A percentile compares a stretch with the other conserved stretches of the same genome.
phyloP scores from a whole-genome alignment of 53 echinoderm and acorn worm genomes.

The Paracentrotus lividus region DNA sequence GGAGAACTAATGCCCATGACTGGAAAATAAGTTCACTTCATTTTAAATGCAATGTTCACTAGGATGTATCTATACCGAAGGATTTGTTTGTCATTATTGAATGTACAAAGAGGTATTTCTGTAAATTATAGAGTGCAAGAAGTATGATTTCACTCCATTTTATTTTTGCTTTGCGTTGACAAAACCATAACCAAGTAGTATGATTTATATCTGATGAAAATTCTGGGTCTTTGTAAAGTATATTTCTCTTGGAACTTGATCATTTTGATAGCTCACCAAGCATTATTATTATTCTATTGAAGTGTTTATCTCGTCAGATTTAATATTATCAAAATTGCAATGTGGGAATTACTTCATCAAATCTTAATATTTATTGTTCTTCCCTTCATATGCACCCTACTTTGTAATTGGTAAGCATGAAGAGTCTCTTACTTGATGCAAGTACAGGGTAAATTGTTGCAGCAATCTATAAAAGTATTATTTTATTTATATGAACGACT shows the following conservation, averaged over 20 bases:
- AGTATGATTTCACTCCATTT: not conserved
- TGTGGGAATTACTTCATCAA: not conserved
- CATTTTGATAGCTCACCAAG: not conserved
- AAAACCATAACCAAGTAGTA: not conserved
- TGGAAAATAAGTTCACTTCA: slow-evolving; percentile 2
- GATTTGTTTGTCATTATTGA: not conserved
- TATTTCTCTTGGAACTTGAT: not conserved
- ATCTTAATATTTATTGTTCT: not conserved
- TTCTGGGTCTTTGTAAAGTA: not conserved
- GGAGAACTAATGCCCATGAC: slow-evolving; percentile 27
- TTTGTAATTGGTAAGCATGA: not conserved
- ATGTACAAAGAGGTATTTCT: not conserved
- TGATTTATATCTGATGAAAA: not conserved
- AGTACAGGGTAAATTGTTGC: too few species aligned
- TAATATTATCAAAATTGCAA: not conserved
- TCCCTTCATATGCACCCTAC: not conserved
- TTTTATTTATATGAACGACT: too few species aligned
- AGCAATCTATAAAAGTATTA: too few species aligned
- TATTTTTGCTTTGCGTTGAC: not conserved
- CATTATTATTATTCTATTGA: not conserved
- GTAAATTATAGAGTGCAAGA: not conserved
- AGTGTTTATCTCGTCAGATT: not conserved
- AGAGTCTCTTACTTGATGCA: not conserved
- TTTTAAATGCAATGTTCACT: not conserved
- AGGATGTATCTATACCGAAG: not conserved